These are phyloP conservation scores for Malurus alboscapulatus DNA, from an alignment of 2,113 vertebrate species.

Conservation along the genomic window DNA sequence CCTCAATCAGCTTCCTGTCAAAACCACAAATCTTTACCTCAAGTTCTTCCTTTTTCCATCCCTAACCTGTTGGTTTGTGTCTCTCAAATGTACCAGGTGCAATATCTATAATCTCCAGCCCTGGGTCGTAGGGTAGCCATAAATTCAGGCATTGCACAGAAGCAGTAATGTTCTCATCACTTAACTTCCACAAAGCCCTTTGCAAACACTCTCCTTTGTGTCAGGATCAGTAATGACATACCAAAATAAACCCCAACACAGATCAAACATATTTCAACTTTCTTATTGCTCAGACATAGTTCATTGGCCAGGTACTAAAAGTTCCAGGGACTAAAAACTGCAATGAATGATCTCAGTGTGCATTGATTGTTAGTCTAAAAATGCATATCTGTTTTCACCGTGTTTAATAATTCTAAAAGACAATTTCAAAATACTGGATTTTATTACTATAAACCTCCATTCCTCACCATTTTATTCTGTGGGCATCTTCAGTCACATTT, in stretches of 20 bases:
- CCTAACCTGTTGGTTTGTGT: neutral
- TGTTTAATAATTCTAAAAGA: neutral
- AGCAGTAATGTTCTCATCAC: neutral
- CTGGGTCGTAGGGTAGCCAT: neutral
- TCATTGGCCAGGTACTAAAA: neutral
- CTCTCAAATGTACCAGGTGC: neutral
- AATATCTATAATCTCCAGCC: neutral
- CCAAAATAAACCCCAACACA: neutral
- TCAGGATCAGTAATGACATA: neutral
- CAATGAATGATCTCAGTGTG: neutral
- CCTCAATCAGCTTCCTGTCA: neutral
- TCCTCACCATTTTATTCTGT: neutral
- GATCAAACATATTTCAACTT: neutral
- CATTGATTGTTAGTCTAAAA: neutral
- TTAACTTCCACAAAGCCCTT: neutral
- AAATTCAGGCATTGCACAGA: neutral
- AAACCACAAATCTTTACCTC: neutral
- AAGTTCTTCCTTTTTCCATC: neutral
- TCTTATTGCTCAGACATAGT: neutral
- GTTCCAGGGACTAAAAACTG: neutral
- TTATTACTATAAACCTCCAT: neutral
- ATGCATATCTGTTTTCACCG: neutral
- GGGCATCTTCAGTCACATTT: neutral
- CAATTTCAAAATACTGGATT: neutral
- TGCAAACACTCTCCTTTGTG: neutral